Conservation (phyloP, 2,113 vertebrate species). For the Carlito syrichta region DNA sequence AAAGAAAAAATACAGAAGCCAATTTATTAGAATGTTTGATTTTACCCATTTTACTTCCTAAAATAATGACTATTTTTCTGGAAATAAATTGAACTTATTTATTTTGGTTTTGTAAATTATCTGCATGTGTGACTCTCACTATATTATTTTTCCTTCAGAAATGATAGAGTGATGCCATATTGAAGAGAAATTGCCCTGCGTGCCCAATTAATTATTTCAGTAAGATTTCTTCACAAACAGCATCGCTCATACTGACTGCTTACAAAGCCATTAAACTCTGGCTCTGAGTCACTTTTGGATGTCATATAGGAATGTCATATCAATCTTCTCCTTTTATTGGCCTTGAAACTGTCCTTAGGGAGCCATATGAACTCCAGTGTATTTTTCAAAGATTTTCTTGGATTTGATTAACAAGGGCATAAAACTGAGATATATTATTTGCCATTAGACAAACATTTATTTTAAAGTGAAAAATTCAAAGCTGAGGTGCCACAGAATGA, state of each 20-base stretch:
- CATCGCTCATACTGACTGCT: slow-evolving; percentile 51
- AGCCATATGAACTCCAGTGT: not conserved
- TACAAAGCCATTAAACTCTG: slow-evolving; percentile 47
- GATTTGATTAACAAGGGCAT: not conserved
- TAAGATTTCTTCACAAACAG: slow-evolving; percentile 48
- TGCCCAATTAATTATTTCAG: slow-evolving; percentile 56
- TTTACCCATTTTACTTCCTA: not conserved
- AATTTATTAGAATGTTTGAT: not conserved
- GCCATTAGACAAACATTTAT: not conserved
- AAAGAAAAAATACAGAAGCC: not conserved
- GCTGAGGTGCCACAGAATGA: not conserved
- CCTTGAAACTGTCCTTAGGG: slow-evolving; percentile 20
- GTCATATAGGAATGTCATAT: not conserved
- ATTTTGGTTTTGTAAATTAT: slow-evolving; percentile 37
- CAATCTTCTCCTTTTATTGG: slow-evolving; percentile 9
- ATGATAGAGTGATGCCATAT: slow-evolving; percentile 1
- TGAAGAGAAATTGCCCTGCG: slow-evolving; percentile 31
- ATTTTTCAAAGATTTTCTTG: slow-evolving; percentile 48
- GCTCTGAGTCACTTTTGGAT: slow-evolving; percentile 30
- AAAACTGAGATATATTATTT: slow-evolving; percentile 36
- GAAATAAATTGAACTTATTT: slow-evolving; percentile 15
- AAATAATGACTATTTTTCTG: slow-evolving; percentile 30
- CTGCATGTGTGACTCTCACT: not conserved
- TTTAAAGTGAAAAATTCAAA: slow-evolving; percentile 25
- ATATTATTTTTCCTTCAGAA: slow-evolving; percentile 19